These are phyloP conservation scores for Seison nebaliae DNA, from an alignment of 1,140 invertebrate species.

Conservation along the genomic window DNA sequence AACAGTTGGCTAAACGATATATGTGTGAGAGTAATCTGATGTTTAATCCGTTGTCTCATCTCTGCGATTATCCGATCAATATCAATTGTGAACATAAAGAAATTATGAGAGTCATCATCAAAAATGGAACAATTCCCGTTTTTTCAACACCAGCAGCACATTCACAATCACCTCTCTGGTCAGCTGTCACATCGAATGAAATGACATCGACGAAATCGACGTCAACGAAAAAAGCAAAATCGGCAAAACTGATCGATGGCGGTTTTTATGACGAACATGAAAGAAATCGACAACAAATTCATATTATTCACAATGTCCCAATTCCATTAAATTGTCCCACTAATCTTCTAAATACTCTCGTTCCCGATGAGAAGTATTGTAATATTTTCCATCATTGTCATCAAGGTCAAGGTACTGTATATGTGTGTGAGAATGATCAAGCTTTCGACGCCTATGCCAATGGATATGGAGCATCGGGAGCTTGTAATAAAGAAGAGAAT, in stretches of 20 bases:
- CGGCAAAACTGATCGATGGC: too few relatives aligned
- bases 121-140: too few relatives aligned
- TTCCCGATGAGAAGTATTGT: conserved; percentile 3
- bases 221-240: background rate
- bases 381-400: conserved; percentile 11
- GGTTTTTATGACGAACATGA: too few relatives aligned
- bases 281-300: conserved; percentile 1
- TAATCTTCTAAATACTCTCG: background rate
- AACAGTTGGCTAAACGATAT: too few relatives aligned
- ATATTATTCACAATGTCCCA: background rate
- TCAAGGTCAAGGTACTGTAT: background rate
- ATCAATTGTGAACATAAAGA: conserved; percentile 5
- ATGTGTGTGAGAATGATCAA: background rate
- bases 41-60: conserved; percentile 5
- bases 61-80: conserved; percentile 12
- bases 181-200: background rate
- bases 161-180: background rate
- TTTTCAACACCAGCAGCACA: too few relatives aligned
- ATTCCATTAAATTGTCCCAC: background rate
- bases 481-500: conserved; percentile 1
- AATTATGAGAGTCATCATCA: background rate
- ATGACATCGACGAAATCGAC: background rate
- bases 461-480: background rate
- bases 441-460: background rate
- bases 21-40: conserved; percentile 11